Percentiles rank a stretch among this genome's conserved stretches.
Conservation (phyloP, 2,888 invertebrate species). For the Trypoxylon attenuatum region DNA sequence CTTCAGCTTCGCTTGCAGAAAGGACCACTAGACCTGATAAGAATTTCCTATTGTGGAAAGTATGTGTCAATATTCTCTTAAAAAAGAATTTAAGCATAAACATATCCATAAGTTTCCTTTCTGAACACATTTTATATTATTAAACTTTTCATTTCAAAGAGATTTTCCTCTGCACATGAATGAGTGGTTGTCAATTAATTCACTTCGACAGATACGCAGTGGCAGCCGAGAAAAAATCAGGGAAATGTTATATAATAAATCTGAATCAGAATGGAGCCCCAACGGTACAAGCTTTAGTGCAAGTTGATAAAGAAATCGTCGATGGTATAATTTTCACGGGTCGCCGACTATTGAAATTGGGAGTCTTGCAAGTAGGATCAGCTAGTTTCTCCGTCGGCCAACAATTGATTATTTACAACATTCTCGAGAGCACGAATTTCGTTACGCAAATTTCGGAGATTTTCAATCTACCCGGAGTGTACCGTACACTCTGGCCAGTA, state of each 20-base stretch:
- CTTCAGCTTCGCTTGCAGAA: slow-evolving; percentile 53
- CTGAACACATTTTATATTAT: no score
- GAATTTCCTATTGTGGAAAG: slow-evolving; percentile 58
- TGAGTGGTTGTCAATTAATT: no score
- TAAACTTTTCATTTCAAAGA: no score
- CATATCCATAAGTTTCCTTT: no score
- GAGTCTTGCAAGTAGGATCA: slow-evolving; percentile 36
- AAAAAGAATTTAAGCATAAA: no score
- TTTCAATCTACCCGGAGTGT: slow-evolving; percentile 41
- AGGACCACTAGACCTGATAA: slow-evolving; percentile 59
- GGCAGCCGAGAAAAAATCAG: slow-evolving; percentile 53
- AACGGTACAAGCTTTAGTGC: slow-evolving; percentile 44
- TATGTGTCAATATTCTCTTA: no score
- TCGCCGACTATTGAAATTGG: background rate
- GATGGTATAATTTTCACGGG: slow-evolving; percentile 59
- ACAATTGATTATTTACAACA: slow-evolving; percentile 49
- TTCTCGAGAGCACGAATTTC: slow-evolving; percentile 15
- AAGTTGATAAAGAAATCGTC: slow-evolving; percentile 35
- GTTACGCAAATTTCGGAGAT: slow-evolving; percentile 6
- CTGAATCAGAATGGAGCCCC: slow-evolving; percentile 39
- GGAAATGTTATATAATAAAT: slow-evolving; percentile 60
- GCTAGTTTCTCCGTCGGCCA: slow-evolving; percentile 39
- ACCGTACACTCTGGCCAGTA: slow-evolving; percentile 47
- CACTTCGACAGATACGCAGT: slow-evolving; percentile 47
- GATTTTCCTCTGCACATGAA: no score